Evolutionary conservation across 2,888 invertebrate genomes (phyloP).

Genomic region (Neria commutata): DNA sequence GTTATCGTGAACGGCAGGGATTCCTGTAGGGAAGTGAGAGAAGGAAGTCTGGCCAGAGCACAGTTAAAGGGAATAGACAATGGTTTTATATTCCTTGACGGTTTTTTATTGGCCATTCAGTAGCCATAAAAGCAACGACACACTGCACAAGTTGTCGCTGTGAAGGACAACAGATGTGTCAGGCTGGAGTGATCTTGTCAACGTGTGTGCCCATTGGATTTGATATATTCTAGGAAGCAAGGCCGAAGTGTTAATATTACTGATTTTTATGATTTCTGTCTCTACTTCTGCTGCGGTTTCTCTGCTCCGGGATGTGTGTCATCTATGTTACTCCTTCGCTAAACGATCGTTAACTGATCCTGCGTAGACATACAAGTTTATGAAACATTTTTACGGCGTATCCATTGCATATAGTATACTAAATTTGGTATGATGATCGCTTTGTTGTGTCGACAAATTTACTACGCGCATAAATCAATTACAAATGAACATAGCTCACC

Average conservation of each 20-base stretch:
- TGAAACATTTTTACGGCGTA: neutral
- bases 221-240: neutral
- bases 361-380: no score
- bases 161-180: neutral
- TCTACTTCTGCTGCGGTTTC: no score
- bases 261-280: no score
- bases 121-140: constrained; percentile 11
- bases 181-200: neutral
- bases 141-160: neutral
- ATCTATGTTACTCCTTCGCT: neutral
- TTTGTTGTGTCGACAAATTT: neutral
- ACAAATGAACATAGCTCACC: no score
- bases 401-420: neutral
- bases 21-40: neutral
- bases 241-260: neutral
- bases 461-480: neutral
- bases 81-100: no score
- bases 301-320: neutral
- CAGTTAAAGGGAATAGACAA: neutral
- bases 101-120: constrained; percentile 16
- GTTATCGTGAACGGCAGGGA: neutral
- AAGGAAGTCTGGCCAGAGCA: neutral
- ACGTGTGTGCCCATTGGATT: neutral
- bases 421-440: no score
- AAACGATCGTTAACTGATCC: no score